Evolutionary conservation across 1,140 invertebrate genomes (phyloP), one percentile per base, ranked within the genome.

Genomic region (Sipha flava): DNA sequence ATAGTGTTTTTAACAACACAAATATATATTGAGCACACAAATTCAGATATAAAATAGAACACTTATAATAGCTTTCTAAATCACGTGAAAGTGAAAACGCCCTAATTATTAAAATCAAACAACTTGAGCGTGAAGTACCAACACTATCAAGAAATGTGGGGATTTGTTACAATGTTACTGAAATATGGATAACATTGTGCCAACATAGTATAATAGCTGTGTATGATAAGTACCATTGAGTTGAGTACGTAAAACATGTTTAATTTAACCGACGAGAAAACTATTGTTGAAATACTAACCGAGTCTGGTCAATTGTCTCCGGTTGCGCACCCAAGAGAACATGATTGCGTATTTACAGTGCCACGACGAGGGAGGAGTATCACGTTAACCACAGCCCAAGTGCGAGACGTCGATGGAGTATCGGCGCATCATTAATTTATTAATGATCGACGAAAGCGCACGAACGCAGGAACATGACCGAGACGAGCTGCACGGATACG

Each of bases 321-420:
- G 37, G 34, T 77, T 57, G n/a, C 73, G 47, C 4, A 77, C 59
- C 73, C 73, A 77, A 77, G 47, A 54, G 23, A 77, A 77, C 73
- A 77, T 77, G n/a, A 16, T 77, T 40, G 54, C 21, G 31, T 31
- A 16, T 54, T 14, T n/a, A 34, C n/a, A 0, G 16, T 12, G 37
- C 10, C n/a, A n/a, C n/a, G n/a, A n/a, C n/a, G 23, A 6, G 66
- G 26, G 16, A 47, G 14, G 16, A 18, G 16, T 9, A 23, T n/a
- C n/a, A 70, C 23, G 47, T 70, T 70, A 70, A 70, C 66, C 66
- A 23, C 66, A 47, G 66, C 23, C 40, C 26, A 18, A 70, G 43
- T 70, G 23, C 12, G 21, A 47, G 0, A 70, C 66, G 23, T 45
- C 64, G 26, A 16, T 45, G 2, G 40, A 47, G 14, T 29, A 43